A percentile compares a stretch with the other conserved stretches of the same genome.
Conservation (phyloP, 2,888 invertebrate species). For the Dorcus parallelipipedus region DNA sequence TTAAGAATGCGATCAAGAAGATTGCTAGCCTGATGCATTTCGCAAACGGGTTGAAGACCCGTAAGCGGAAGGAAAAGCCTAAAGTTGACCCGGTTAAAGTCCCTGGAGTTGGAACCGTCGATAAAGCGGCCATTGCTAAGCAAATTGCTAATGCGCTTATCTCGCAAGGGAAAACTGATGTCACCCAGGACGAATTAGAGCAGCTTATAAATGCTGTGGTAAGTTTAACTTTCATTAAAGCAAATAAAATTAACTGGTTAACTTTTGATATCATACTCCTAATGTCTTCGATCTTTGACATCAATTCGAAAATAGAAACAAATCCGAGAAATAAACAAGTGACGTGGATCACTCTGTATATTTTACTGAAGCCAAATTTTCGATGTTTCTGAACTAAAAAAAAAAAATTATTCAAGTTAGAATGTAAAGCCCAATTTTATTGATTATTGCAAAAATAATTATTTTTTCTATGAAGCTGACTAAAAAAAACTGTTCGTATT, state of each 20-base stretch:
- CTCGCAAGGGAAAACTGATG: constrained; percentile 76
- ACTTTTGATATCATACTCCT: too few species aligned
- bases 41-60: constrained; percentile 54
- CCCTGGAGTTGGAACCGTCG: constrained; percentile 68
- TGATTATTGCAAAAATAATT: too few species aligned
- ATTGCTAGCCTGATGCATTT: constrained; percentile 71
- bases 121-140: constrained; percentile 75
- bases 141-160: constrained; percentile 78
- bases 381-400: too few species aligned
- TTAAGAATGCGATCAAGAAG: constrained; percentile 71
- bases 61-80: constrained; percentile 42
- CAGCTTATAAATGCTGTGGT: constrained; percentile 77
- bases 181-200: constrained; percentile 74
- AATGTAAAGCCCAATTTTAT: too few species aligned
- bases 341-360: too few species aligned
- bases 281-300: too few species aligned
- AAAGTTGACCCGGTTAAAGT: constrained; percentile 55
- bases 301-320: not conserved
- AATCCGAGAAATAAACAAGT: not conserved
- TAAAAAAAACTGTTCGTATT: too few species aligned
- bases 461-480: too few species aligned
- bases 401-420: too few species aligned
- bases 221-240: constrained; percentile 34
- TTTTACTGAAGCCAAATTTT: too few species aligned
- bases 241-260: too few species aligned